Conservation (phyloP, 2,113 vertebrate species). For the Scortum barcoo region DNA sequence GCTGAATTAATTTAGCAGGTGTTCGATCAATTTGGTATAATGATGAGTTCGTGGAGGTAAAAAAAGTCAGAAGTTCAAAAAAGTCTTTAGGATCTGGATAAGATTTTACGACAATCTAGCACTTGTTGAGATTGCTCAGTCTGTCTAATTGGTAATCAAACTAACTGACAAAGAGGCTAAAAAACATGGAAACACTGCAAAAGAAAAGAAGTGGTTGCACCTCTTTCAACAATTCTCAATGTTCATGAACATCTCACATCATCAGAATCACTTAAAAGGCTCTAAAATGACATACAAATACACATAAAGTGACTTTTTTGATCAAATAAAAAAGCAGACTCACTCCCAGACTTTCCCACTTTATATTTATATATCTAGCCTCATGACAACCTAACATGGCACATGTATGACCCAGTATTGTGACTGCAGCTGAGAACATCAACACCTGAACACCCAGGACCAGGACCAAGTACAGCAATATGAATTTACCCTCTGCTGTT, state of each 20-base stretch:
- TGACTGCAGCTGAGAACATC: conserved; percentile 15
- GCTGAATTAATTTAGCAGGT: not conserved
- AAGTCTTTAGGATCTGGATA: not conserved
- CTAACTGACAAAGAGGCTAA: too few species aligned
- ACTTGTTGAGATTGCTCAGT: not conserved
- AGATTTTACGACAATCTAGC: not conserved
- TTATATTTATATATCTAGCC: not conserved
- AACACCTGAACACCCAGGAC: not conserved
- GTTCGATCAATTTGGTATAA: not conserved
- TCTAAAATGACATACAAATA: not conserved
- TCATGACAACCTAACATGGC: not conserved
- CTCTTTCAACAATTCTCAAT: too few species aligned
- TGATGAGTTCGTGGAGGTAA: not conserved
- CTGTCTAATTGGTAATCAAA: too few species aligned
- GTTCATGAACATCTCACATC: not conserved
- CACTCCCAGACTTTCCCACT: not conserved
- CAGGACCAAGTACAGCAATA: not conserved
- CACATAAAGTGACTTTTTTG: not conserved
- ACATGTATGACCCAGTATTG: not conserved
- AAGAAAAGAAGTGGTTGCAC: too few species aligned
- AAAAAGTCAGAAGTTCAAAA: not conserved
- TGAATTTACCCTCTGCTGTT: conserved; percentile 18
- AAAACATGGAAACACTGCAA: too few species aligned
- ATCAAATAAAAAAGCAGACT: not conserved
- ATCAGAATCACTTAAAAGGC: too few species aligned